Evolutionary conservation across 1,140 invertebrate genomes (phyloP), one percentile per base, ranked within the genome.

Genomic region (Drosophila burlai): DNA sequence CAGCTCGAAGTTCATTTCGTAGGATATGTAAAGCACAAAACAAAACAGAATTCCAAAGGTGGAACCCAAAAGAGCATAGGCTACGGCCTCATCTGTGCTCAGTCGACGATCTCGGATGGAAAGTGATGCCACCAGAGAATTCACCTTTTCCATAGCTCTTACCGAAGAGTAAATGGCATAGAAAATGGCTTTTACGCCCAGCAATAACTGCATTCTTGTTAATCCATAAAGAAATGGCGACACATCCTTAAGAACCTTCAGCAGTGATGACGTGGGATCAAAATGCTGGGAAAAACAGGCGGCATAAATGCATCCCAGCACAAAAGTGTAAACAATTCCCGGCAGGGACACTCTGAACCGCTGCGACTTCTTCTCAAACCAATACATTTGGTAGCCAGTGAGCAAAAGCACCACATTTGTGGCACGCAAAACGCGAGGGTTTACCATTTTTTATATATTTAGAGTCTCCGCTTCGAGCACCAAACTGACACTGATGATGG

Each of bases 1-100:
- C 64, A 91, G 36, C 58, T 77, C 75, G 54, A 92, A 92, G 9
- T 92, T 55, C 81, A 92, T 80, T 74, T 92, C 91, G 54, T 80
- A 90, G 31, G 77, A 83, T 59, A 92, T 90, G 46, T 92, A 92
- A 5, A 84, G 62, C 1, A 64, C 76, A 31, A 90, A 84, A 40
- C 64, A 26, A 24, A 77, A 18, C 0, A 91, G 59, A n/a, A 90
- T 38, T 0, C 66, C 29, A 16, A 84, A 78, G 0, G 87, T 92
- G 10, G 87, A 86, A 10, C 64, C 69, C 2, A 92, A n/a, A 21
- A 92, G 47, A 3, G 34, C 43, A 21, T 92, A 91, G 2, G 80
- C 77, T 11, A 75, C 21, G 29, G 45, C 26, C 16, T 92, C 85
- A 21, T 75, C 58, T 49, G 49, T 55, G 0, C 8, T 15, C 2